phyloP scores from a whole-genome alignment of 2,797 vertebrate species.

The Chloroceryle amazona region DNA sequence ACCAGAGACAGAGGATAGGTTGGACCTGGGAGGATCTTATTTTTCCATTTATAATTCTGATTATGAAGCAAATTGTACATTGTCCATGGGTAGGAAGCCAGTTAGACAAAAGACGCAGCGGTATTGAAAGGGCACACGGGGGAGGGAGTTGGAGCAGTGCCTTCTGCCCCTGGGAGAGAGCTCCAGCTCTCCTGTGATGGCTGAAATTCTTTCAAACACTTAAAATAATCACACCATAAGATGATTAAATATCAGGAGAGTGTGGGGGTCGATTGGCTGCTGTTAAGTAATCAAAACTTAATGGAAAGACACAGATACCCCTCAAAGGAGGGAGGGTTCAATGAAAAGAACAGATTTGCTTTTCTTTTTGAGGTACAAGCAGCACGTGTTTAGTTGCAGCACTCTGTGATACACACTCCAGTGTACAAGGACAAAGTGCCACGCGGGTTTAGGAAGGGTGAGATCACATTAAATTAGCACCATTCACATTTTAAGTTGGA shows the following conservation, averaged over 20 bases:
- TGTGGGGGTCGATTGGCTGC: rapidly evolving
- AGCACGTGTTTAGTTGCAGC: background rate
- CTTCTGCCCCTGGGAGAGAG: background rate
- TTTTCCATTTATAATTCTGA: background rate
- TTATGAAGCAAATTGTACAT: background rate
- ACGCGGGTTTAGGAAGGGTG: background rate
- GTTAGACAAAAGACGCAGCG: background rate
- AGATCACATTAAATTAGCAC: background rate
- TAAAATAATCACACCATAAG: background rate
- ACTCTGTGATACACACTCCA: background rate
- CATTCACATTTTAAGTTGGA: background rate
- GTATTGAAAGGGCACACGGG: background rate
- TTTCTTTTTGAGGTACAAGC: background rate
- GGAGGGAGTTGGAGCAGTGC: background rate
- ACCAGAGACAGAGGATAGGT: background rate
- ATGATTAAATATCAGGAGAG: background rate
- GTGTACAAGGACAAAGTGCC: background rate
- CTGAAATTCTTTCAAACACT: slow-evolving; percentile 3
- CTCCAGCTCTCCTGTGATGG: background rate
- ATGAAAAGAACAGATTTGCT: background rate
- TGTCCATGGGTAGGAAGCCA: background rate
- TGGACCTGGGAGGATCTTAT: background rate
- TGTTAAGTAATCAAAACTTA: background rate
- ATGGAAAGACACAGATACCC: background rate
- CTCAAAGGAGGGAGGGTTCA: background rate